Evolutionary conservation across 2,113 vertebrate genomes (phyloP).

Genomic region (Columba janthina): DNA sequence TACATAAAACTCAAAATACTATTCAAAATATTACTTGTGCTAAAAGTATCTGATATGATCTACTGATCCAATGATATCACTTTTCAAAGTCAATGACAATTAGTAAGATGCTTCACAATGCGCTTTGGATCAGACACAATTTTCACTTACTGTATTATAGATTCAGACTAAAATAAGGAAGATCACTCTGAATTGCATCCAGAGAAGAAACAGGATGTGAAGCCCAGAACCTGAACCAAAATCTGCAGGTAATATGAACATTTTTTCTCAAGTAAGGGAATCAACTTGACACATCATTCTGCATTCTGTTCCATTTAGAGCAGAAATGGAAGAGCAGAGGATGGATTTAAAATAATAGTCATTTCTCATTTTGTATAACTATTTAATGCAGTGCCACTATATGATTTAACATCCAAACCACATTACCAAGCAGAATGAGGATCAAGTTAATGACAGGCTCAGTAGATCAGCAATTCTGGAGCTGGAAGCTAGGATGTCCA

Average conservation of each 20-base stretch:
- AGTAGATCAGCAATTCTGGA: not conserved
- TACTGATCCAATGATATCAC: rapidly evolving
- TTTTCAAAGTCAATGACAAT: not conserved
- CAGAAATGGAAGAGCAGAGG: slow-evolving; percentile 21
- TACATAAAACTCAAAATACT: not conserved
- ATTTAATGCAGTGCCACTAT: not conserved
- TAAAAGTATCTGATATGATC: not conserved
- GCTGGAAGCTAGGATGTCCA: not conserved
- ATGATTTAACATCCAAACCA: slow-evolving; percentile 23
- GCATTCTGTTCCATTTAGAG: not conserved
- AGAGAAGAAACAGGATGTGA: not conserved
- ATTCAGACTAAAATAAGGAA: not conserved
- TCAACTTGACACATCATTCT: not conserved
- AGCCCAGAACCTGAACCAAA: not conserved
- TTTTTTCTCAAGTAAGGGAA: not conserved
- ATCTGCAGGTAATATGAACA: not conserved
- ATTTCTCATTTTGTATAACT: not conserved
- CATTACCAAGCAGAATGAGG: not conserved
- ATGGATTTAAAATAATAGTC: not conserved
- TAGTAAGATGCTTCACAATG: not conserved
- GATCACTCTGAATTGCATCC: not conserved
- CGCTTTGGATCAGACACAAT: not conserved
- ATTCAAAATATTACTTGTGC: not conserved
- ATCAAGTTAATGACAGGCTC: not conserved
- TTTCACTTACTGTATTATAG: not conserved